Percentiles rank a stretch among this genome's conserved stretches.
Conservation (phyloP, 2,113 vertebrate species). For the Oncorhynchus gorbuscha region DNA sequence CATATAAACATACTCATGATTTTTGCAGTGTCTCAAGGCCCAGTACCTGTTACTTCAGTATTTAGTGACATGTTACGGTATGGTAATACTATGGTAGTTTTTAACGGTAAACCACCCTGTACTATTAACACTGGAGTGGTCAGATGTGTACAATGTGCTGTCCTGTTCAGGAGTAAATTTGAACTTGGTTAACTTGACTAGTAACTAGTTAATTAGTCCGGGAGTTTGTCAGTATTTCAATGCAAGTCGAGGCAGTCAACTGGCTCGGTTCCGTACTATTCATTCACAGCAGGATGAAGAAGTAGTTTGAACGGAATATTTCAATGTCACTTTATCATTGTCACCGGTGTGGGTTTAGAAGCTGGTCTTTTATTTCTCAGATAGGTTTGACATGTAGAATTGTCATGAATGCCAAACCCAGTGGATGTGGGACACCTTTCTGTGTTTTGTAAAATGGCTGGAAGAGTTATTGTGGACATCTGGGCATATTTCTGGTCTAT, state of each 20-base stretch:
- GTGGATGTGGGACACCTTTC: constrained; percentile 25
- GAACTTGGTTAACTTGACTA: not conserved
- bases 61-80: not conserved
- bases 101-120: not conserved
- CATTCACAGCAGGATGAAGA: not conserved
- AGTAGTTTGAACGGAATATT: constrained; percentile 14
- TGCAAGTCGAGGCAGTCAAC: not conserved
- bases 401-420: constrained; percentile 56
- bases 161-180: not conserved
- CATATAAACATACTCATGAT: not conserved
- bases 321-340: constrained; percentile 40
- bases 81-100: no score
- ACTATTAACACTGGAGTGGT: not conserved
- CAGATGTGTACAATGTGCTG: constrained; percentile 2
- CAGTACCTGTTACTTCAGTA: not conserved
- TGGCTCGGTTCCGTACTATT: not conserved
- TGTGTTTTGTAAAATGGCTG: constrained; percentile 16
- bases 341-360: constrained; percentile 32
- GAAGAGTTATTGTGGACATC: not conserved
- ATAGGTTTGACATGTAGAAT: constrained; percentile 34
- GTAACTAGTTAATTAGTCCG: not conserved
- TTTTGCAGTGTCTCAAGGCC: not conserved
- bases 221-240: not conserved
- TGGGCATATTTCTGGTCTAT: not conserved
- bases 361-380: constrained; percentile 48